phyloP scores from a whole-genome alignment of 2,888 invertebrate genomes.

The Macrophya alboannulata region DNA sequence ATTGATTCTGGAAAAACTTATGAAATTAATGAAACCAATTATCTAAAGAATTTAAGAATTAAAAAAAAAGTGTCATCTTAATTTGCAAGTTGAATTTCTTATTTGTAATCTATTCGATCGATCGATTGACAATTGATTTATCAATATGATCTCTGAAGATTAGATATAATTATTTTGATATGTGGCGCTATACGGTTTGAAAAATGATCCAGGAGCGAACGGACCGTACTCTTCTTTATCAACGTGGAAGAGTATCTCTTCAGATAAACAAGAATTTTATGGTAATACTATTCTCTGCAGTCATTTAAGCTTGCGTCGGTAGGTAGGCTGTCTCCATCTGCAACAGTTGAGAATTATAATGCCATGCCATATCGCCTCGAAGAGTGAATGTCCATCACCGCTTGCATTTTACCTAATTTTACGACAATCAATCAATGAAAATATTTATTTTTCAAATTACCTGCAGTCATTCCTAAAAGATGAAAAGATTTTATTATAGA shows the following conservation, averaged over 20 bases:
- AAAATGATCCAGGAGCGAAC: not conserved
- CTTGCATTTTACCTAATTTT: not conserved
- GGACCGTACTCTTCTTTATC: slow-evolving; percentile 21
- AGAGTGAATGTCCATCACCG: not conserved
- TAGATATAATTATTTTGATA: slow-evolving; percentile 2
- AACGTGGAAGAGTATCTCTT: not conserved
- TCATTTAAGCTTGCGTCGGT: slow-evolving; percentile 18
- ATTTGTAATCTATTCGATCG: not conserved
- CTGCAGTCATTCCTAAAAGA: not conserved
- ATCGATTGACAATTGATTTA: slow-evolving; percentile 11
- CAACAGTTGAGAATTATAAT: not conserved
- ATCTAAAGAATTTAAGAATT: not conserved
- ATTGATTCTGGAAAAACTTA: too few relatives aligned
- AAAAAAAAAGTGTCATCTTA: not conserved
- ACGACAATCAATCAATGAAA: not conserved
- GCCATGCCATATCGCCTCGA: not conserved
- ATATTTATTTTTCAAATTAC: too few relatives aligned
- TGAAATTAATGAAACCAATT: too few relatives aligned
- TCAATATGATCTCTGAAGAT: not conserved
- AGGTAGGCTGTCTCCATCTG: slow-evolving; percentile 24
- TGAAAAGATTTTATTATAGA: not conserved
- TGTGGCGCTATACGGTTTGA: not conserved
- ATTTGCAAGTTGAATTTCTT: not conserved
- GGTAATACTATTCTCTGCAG: not conserved
- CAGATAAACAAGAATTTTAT: not conserved